Conservation (phyloP, 2,888 invertebrate species). For the Gastrophysa polygoni region DNA sequence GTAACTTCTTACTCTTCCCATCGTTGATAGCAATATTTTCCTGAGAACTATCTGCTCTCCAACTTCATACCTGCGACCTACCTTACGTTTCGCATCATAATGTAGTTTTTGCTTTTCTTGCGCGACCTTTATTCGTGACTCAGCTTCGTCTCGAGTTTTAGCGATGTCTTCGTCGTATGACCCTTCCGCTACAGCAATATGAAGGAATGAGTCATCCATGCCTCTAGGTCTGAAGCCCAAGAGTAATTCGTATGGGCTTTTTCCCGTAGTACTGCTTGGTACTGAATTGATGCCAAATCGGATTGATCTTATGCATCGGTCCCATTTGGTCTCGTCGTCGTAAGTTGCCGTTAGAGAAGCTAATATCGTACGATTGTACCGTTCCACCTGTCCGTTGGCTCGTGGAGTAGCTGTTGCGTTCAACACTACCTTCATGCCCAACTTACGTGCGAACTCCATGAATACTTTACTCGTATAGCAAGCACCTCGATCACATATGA, state of each 20-base stretch:
- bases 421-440: constrained; percentile 10
- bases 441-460: constrained; percentile 16
- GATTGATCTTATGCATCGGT: constrained; percentile 15
- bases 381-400: constrained; percentile 34
- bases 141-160: constrained; percentile 2
- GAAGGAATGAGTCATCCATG: background rate
- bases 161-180: background rate
- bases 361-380: constrained; percentile 15
- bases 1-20: constrained; percentile 29
- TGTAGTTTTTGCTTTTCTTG: constrained; percentile 15
- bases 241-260: constrained; percentile 27
- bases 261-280: constrained; percentile 24
- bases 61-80: background rate
- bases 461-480: constrained; percentile 34
- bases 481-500: constrained; percentile 35
- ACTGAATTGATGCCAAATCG: constrained; percentile 24
- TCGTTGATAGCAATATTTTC: constrained; percentile 12
- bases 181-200: background rate
- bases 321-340: constrained; percentile 28
- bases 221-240: constrained; percentile 19
- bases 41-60: constrained; percentile 10
- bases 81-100: constrained; percentile 16
- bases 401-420: constrained; percentile 32
- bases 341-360: constrained; percentile 1
- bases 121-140: background rate